Conservation (phyloP, 1,140 invertebrate genomes). For the Drosophila leontia region DNA sequence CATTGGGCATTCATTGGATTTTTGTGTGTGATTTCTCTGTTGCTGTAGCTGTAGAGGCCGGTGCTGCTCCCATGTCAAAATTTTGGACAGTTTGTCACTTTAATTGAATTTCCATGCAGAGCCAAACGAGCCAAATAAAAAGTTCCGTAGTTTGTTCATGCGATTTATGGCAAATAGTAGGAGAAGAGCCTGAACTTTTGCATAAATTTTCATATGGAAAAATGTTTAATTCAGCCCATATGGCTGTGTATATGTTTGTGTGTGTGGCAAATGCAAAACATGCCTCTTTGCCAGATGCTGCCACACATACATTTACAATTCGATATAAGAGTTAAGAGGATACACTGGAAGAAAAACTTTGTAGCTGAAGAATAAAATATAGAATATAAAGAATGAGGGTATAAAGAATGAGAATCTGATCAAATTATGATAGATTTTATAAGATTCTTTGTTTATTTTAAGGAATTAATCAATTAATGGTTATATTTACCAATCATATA, state of each 20-base stretch:
- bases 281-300: conserved; percentile 54
- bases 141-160: conserved; percentile 52
- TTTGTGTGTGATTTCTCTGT: conserved; percentile 41
- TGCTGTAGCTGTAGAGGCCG: conserved; percentile 7
- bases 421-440: neutral
- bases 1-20: conserved; percentile 79
- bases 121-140: conserved; percentile 48
- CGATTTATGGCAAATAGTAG: conserved; percentile 59
- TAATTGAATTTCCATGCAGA: conserved; percentile 82
- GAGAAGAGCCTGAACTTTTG: conserved; percentile 46
- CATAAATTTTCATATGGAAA: conserved; percentile 65
- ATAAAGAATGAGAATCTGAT: neutral
- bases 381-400: too few relatives aligned
- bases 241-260: conserved; percentile 13
- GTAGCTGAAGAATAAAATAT: neutral
- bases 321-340: conserved; percentile 3
- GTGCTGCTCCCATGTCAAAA: conserved; percentile 73
- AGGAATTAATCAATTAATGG: too few relatives aligned
- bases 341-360: neutral
- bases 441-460: neutral
- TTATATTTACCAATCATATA: too few relatives aligned
- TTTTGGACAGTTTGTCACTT: conserved; percentile 82
- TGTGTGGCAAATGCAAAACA: conserved; percentile 65
- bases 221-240: conserved; percentile 67
- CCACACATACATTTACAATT: conserved; percentile 8